These are phyloP conservation scores for Julus scandinavius DNA, from an alignment of 2,888 invertebrate genomes.

Conservation along the genomic window DNA sequence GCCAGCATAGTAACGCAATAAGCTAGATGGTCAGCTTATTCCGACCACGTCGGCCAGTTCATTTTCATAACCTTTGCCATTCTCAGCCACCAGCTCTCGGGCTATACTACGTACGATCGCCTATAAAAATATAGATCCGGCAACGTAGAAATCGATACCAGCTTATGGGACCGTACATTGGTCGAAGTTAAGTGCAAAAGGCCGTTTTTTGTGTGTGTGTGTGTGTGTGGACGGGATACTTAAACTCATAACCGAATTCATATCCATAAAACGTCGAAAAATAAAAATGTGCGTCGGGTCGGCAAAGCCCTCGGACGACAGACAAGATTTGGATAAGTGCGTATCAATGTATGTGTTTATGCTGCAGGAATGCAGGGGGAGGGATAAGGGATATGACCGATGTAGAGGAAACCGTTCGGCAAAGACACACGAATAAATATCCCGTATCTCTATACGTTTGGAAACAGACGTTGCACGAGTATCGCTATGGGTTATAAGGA, in stretches of 20 bases:
- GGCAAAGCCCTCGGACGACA: constrained; percentile 15
- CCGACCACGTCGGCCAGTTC: constrained; percentile 39
- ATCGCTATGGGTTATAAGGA: neutral
- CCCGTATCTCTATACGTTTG: neutral
- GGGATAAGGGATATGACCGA: constrained; percentile 24
- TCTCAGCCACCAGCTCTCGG: neutral
- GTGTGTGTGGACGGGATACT: neutral
- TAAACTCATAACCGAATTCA: constrained; percentile 35
- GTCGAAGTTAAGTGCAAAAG: constrained; percentile 42
- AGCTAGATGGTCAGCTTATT: constrained; percentile 29
- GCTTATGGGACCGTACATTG: constrained; percentile 21
- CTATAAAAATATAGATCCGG: constrained; percentile 39
- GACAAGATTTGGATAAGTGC: constrained; percentile 27
- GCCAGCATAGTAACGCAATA: constrained; percentile 12
- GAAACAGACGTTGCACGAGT: neutral
- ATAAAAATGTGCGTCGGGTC: neutral
- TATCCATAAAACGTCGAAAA: constrained; percentile 19
- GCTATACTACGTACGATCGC: neutral
- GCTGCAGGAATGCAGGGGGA: neutral
- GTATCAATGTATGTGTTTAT: constrained; percentile 38
- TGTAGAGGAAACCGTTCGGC: constrained; percentile 3
- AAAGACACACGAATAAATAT: constrained; percentile 29
- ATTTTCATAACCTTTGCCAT: constrained; percentile 42
- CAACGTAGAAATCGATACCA: neutral
- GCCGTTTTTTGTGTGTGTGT: constrained; percentile 6